A percentile compares a stretch with the other conserved stretches of the same genome.
These are phyloP conservation scores for Indri indri DNA, from an alignment of 2,113 vertebrate genomes.

Conservation along the genomic window DNA sequence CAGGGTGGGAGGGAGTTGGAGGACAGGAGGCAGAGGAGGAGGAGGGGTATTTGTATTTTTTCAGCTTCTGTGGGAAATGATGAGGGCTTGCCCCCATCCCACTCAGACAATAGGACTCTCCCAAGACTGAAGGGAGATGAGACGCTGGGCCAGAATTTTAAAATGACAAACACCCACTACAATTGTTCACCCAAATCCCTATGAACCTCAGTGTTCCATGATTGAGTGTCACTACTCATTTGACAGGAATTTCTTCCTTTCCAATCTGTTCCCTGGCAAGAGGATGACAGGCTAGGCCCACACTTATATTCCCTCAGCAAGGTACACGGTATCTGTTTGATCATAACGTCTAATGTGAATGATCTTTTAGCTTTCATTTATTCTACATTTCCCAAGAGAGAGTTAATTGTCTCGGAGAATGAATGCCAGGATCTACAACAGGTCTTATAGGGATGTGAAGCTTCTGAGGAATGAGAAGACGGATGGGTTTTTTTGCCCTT, in stretches of 20 bases:
- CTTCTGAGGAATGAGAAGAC: background rate
- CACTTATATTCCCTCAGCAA: background rate
- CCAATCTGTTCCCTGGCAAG: background rate
- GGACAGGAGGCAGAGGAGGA: background rate
- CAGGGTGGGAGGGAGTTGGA: too few species aligned
- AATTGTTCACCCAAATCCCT: background rate
- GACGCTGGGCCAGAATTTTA: background rate
- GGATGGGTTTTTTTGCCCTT: background rate
- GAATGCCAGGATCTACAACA: background rate
- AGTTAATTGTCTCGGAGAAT: background rate
- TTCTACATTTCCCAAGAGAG: background rate
- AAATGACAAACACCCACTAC: background rate
- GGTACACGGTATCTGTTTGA: background rate
- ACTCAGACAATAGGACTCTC: background rate
- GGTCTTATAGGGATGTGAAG: background rate
- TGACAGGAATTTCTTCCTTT: slow-evolving; percentile 23
- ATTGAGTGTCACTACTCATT: background rate
- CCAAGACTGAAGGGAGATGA: background rate
- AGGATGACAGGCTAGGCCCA: background rate
- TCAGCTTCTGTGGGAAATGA: background rate
- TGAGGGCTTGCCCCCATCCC: background rate
- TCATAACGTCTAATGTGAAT: background rate
- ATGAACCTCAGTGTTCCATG: background rate
- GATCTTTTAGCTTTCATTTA: slow-evolving; percentile 1
- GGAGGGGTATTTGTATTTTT: background rate